phyloP scores from a whole-genome alignment of 2,113 vertebrate genomes.

The Mesoclemmys tuberculata region DNA sequence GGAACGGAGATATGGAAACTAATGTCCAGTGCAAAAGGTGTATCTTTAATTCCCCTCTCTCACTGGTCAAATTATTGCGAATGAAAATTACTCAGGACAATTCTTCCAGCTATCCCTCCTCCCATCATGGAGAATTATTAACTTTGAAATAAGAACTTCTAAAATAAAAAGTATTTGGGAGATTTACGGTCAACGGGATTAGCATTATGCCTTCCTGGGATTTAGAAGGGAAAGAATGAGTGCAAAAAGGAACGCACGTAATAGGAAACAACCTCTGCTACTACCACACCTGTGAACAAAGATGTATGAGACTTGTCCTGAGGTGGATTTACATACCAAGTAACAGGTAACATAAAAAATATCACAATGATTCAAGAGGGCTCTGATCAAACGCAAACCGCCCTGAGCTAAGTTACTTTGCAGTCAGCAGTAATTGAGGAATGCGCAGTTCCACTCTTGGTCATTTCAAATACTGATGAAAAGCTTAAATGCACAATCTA shows the following conservation, averaged over 20 bases:
- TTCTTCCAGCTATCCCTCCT: not conserved
- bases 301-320: slow-evolving; percentile 49
- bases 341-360: not conserved
- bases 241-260: slow-evolving; percentile 10
- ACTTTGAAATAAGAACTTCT: not conserved
- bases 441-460: not conserved
- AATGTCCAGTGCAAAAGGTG: not conserved
- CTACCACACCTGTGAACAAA: slow-evolving; percentile 47
- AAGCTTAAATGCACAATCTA: not conserved
- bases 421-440: not conserved
- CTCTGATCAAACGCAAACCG: slow-evolving; percentile 19
- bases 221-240: slow-evolving; percentile 5
- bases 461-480: not conserved
- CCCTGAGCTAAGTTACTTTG: not conserved
- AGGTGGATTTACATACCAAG: slow-evolving; percentile 33
- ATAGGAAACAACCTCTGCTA: slow-evolving; percentile 53
- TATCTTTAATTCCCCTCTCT: not conserved
- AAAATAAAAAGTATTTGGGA: slow-evolving; percentile 1
- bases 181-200: not conserved
- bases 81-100: not conserved
- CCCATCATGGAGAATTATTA: not conserved
- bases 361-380: not conserved
- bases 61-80: not conserved
- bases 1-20: not conserved
- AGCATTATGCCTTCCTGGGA: not conserved